Conservation (phyloP, 2,888 invertebrate species). For the Drosophila koepferae region DNA sequence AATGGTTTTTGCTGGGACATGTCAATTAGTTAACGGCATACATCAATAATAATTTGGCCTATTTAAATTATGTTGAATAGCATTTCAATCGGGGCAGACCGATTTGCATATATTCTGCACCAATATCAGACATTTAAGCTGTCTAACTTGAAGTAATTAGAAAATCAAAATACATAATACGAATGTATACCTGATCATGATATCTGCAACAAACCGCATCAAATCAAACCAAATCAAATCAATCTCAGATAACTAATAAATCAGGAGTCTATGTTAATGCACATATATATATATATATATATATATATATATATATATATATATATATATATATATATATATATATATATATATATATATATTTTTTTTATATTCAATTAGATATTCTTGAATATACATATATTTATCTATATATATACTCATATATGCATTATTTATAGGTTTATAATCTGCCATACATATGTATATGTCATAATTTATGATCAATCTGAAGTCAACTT, state of each 20-base stretch:
- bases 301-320: conserved; percentile 6
- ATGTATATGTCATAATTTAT: conserved; percentile 47
- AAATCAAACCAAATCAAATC: conserved; percentile 10
- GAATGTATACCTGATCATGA: background rate
- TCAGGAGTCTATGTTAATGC: conserved; percentile 21
- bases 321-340: conserved; percentile 6
- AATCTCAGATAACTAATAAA: conserved; percentile 15
- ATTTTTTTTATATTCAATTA: conserved; percentile 9
- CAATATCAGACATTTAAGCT: background rate
- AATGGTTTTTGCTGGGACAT: conserved; percentile 11
- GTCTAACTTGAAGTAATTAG: background rate
- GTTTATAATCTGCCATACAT: conserved; percentile 32
- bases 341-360: conserved; percentile 6
- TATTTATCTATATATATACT: background rate
- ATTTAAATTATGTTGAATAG: conserved; percentile 15
- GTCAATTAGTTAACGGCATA: conserved; percentile 29
- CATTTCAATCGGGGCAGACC: background rate
- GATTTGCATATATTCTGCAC: background rate
- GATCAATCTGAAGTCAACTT: conserved; percentile 37
- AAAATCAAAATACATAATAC: background rate
- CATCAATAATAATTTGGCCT: conserved; percentile 21
- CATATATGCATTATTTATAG: conserved; percentile 37
- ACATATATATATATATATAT: conserved; percentile 4
- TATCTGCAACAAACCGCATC: background rate
- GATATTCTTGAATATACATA: conserved; percentile 2